A percentile compares a stretch with the other conserved stretches of the same genome.
Evolutionary conservation across 2,888 invertebrate species (phyloP).

Genomic region (Xiphydria camelus): DNA sequence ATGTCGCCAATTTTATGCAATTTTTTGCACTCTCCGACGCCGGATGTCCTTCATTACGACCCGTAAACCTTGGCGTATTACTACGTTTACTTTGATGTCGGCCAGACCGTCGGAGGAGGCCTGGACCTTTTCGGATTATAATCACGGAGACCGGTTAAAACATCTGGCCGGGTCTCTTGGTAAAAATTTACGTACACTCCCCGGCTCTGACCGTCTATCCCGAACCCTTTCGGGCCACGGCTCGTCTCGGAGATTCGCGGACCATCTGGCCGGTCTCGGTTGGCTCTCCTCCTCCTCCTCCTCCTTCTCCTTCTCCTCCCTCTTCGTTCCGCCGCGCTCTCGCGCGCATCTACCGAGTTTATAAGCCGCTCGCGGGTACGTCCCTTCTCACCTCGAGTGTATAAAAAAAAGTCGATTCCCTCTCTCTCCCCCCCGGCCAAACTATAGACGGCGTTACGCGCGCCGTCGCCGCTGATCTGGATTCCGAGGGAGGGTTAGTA

Average conservation of each 20-base stretch:
- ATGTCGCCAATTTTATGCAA: conserved; percentile 35
- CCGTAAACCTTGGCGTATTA: conserved; percentile 11
- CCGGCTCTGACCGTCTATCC: too few species aligned
- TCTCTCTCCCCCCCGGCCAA: too few species aligned
- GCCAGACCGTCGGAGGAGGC: conserved; percentile 2
- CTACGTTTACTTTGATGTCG: conserved; percentile 14
- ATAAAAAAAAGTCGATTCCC: too few species aligned
- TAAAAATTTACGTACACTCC: too few species aligned
- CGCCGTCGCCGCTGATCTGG: too few species aligned
- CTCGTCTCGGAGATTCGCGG: neutral
- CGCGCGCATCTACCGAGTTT: neutral
- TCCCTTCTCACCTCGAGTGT: too few species aligned
- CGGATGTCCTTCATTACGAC: conserved; percentile 36
- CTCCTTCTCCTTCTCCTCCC: neutral
- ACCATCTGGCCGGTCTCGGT: neutral
- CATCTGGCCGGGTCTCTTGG: too few species aligned
- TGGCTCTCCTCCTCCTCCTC: neutral
- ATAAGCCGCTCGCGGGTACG: neutral
- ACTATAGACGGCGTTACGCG: too few species aligned
- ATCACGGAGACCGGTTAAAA: too few species aligned
- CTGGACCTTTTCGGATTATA: neutral
- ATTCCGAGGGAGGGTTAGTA: too few species aligned
- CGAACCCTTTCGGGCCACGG: neutral
- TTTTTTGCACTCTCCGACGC: conserved; percentile 18
- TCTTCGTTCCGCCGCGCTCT: neutral